phyloP scores from a whole-genome alignment of 2,888 invertebrate genomes.

The Mythimna impura region DNA sequence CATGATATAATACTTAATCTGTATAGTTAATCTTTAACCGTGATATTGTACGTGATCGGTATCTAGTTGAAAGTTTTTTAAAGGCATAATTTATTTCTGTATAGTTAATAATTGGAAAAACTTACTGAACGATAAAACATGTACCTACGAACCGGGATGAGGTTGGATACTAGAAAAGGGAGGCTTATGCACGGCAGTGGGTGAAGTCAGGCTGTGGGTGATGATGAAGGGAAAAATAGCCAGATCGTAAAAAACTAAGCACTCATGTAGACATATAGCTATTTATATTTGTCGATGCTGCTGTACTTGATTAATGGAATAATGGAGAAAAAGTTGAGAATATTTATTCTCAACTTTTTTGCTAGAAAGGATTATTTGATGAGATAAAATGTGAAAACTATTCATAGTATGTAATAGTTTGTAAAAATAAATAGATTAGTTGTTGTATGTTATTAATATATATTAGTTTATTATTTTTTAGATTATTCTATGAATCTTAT shows the following conservation, averaged over 20 bases:
- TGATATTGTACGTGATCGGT: conserved; percentile 43
- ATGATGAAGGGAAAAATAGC: background rate
- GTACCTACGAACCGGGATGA: background rate
- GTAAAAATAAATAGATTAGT: too few species aligned
- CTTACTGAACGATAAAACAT: background rate
- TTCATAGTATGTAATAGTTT: background rate
- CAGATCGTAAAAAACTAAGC: too few species aligned
- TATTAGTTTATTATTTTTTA: too few species aligned
- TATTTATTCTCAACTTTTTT: too few species aligned
- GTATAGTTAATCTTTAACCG: conserved; percentile 42
- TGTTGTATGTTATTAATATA: too few species aligned
- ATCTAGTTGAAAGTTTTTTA: conserved; percentile 33
- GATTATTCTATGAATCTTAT: too few species aligned
- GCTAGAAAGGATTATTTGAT: background rate
- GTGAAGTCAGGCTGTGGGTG: background rate
- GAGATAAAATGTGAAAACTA: background rate
- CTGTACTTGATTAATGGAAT: too few species aligned
- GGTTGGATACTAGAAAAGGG: background rate
- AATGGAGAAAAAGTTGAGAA: background rate
- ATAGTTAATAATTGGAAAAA: too few species aligned
- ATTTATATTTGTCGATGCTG: background rate
- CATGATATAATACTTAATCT: conserved; percentile 63
- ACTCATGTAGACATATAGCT: background rate
- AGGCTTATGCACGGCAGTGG: background rate
- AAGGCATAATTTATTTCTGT: conserved; percentile 2